These are phyloP conservation scores for Sturnira hondurensis DNA, from an alignment of 2,113 vertebrate species.

Conservation along the genomic window DNA sequence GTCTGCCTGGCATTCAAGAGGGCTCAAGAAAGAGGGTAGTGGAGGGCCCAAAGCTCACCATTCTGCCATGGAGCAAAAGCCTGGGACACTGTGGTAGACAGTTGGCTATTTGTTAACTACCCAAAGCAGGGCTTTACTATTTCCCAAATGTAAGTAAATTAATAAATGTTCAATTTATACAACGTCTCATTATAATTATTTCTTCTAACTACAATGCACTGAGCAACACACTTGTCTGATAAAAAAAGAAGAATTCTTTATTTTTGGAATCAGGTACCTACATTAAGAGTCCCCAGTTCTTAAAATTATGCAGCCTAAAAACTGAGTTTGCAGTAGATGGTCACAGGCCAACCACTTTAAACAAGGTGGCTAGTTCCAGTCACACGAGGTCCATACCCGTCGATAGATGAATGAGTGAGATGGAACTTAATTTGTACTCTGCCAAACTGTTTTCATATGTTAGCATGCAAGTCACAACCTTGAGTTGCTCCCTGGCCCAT, in stretches of 20 bases:
- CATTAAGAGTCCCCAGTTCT: background rate
- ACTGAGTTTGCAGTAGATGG: background rate
- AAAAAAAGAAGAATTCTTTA: background rate
- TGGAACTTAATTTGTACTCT: background rate
- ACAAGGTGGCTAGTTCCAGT: background rate
- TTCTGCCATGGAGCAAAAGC: background rate
- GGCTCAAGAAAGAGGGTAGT: background rate
- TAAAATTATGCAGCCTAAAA: background rate
- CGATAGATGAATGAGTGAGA: background rate
- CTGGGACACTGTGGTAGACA: background rate
- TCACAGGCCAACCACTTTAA: background rate
- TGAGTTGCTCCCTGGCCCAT: background rate
- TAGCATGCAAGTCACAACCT: background rate
- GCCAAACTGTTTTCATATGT: background rate
- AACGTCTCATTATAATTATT: background rate
- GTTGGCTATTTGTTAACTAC: background rate
- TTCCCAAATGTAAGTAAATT: background rate
- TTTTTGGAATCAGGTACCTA: background rate
- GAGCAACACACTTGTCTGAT: background rate
- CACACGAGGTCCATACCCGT: background rate
- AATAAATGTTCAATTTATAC: background rate
- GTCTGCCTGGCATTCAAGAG: background rate
- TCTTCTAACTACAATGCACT: background rate
- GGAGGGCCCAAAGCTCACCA: background rate
- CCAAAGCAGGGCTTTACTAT: background rate